Percentiles rank a stretch among this genome's conserved stretches.
Evolutionary conservation across 2,797 vertebrate species (phyloP).

Genomic region (Ciconia nigra): DNA sequence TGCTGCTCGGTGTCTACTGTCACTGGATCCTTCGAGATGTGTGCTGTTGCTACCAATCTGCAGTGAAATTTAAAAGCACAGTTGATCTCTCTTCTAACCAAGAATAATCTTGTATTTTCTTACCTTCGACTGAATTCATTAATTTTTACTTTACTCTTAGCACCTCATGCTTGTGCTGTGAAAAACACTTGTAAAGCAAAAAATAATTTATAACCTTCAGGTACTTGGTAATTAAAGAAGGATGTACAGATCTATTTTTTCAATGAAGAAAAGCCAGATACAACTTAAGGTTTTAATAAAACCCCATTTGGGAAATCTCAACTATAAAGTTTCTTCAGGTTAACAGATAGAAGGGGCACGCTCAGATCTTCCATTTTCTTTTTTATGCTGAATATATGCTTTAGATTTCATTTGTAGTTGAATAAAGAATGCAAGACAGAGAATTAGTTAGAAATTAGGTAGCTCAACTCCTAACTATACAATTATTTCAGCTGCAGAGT

Average conservation of each 20-base stretch:
- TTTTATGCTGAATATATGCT: slow-evolving; percentile 7
- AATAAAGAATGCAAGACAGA: neutral
- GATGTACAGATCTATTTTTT: slow-evolving; percentile 77
- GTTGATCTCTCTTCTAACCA: slow-evolving; percentile 56
- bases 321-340: slow-evolving; percentile 51
- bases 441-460: neutral
- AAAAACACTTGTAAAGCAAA: slow-evolving; percentile 56
- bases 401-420: neutral
- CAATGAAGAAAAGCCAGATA: slow-evolving; percentile 71
- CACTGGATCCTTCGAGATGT: slow-evolving; percentile 71
- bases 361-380: neutral
- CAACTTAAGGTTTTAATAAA: slow-evolving; percentile 61
- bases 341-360: slow-evolving; percentile 36
- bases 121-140: slow-evolving; percentile 52
- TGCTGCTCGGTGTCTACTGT: slow-evolving; percentile 70
- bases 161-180: slow-evolving; percentile 70
- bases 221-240: slow-evolving; percentile 77
- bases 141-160: slow-evolving; percentile 58
- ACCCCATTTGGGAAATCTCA: slow-evolving; percentile 22
- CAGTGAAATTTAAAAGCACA: slow-evolving; percentile 70
- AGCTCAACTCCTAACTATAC: neutral
- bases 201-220: slow-evolving; percentile 72
- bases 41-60: slow-evolving; percentile 71
- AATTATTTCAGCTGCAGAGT: neutral
- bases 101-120: slow-evolving; percentile 72